Evolutionary conservation across 35 echinoderm and acorn worm genomes (phyloP), one percentile per base, ranked within the genome.

Genomic region (Stichopus chloronotus): DNA sequence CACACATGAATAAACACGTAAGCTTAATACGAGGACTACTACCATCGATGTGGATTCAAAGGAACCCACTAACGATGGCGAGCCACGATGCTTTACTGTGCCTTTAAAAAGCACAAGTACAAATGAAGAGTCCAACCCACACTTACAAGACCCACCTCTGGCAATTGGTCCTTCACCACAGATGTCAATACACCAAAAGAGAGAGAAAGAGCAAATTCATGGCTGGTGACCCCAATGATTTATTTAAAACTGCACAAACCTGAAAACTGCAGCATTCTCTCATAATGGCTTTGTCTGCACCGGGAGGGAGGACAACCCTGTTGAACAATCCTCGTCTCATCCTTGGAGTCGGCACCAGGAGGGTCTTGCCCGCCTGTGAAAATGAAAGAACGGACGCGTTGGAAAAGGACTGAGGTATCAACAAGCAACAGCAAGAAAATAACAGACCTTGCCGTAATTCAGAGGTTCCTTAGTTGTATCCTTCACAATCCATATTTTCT

Each of bases 261-360:
- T 95, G 96, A 59, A 94, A 97, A 25, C 86, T 91, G 16, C 94
- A 95, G 58, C 96, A 97, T 59, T 84, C 95, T 58, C 96, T 93
- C 2, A 97, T 72, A 17, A 72, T 72, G 1, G 91, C 80, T 87
- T 97, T 97, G 57, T 93, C 92, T 9, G 94, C 88, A 25, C 93
- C 93, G 4, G 94, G 24, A 17, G 96, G 96, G 3, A 88, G 94
- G 19, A 78, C 80, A 61, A 97, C 95, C 68, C 92, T 94, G 72
- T 97, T 97, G 76, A 97, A 97, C 25, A 97, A 78, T 56, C 96
- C 96, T 30, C 81, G 81, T 8, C 84, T 87, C 55, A 97, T 92
- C n/a, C 96, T 81, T 54, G 96, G 96, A 7, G 96, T 97, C 2
- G 96, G 96, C 5, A 97, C 96, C 22, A 97, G 63, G 68, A 97